Evolutionary conservation across 2,888 invertebrate genomes (phyloP), one percentile per base, ranked within the genome.

Genomic region (Diarsia brunnea): DNA sequence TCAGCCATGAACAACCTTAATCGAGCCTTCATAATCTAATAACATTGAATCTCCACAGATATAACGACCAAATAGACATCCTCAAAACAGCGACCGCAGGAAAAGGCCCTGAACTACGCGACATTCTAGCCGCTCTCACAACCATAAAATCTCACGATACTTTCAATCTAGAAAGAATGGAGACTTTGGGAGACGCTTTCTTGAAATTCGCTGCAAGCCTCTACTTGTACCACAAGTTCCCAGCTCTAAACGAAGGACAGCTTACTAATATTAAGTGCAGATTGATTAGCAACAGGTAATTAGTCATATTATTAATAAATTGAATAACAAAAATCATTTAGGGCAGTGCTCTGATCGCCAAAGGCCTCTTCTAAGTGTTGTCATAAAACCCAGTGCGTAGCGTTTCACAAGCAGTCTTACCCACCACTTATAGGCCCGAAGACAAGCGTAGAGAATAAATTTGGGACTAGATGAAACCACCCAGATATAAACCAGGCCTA

Each of bases 131-230:
- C 90, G 98, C 98, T 0, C 91, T 99, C 1, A 98, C 98, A 0
- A 97, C 98, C 1, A 97, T 98, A 53, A 97, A 97, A 77, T 97
- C 98, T 0, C 97, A 97, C 81, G 99, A 99, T 89, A 97, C 97
- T 10, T 97, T 99, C 83, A 97, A 98, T 91, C 93, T 98, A 87
- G 99, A 99, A 91, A 95, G 99, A 2, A 95, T 98, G 21, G 99
- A 99, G 94, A 98, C 98, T 0, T 97, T 99, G 7, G 99, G 99
- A 0, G 99, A 99, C 92, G 98, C 99, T 0, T 98, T 98, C 93
- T 95, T 99, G 12, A 99, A 99, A 94, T 98, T 98, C 87, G 97
- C 98, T 2, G 97, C 97, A 1, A 98, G 98, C 0, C 93, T 98
- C 5, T 98, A 97, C 91, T 95, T 99, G 31, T 98, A 97, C 90